Evolutionary conservation across 2,113 vertebrate species (phyloP), one percentile per base, ranked within the genome.

Genomic region (Herpetotheres cachinnans): DNA sequence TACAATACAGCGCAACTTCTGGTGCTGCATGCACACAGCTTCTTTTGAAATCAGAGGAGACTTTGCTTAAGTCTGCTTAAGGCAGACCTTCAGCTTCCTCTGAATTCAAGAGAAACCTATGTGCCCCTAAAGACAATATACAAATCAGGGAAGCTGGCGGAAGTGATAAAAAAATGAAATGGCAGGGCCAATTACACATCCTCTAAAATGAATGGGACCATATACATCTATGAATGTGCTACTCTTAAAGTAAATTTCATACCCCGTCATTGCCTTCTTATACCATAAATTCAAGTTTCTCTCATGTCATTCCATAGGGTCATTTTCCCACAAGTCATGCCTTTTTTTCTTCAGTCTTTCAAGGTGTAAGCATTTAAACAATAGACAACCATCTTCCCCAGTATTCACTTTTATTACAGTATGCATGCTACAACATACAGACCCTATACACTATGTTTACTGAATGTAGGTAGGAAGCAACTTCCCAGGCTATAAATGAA

Each of bases 251-350:
- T 49, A 82, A 88, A 65, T 76, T 61, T 61, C 61, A 49, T 19
- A 49, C 8, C 55, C 26, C 1, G 0, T 55, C 1, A 0, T 4
- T 62, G 61, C 34, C 27, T 40, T 44, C 38, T 55, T 56, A 34
- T 54, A n/a, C 8, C 19, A 47, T 44, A 77, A 79, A 47, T 77
- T 72, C 29, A 46, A 32, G 26, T 50, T 85, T 79, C 14, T 62
- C 58, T 83, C 46, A 46, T 66, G 38, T 62, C 15, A 58, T 47
- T 73, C 20, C 26, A 82, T 13, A 32, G 47, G 8, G 24, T 73
- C 14, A 26, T 82, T 69, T 93, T 82, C 62, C 52, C 87, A 62
- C 10, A 58, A 93, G 21, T 34, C 18, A 10, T 40, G 46, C 2
- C 13, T 89, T 92, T 36, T 88, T 79, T 86, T 13, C 19, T 85